phyloP scores from a whole-genome alignment of 2,113 vertebrate genomes.

The Mionectes macconnelli region DNA sequence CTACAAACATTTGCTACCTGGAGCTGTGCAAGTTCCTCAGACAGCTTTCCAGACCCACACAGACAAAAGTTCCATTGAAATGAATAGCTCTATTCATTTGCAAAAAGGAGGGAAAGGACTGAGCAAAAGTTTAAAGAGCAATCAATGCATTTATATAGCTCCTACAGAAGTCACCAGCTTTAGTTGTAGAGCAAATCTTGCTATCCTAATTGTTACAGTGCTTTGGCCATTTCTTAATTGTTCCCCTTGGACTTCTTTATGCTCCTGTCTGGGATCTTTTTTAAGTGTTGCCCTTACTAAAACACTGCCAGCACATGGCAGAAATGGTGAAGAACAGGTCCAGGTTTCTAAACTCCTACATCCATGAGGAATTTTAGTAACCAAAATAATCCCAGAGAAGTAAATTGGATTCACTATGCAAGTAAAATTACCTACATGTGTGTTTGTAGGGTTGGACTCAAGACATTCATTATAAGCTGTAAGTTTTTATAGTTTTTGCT shows the following conservation, averaged over 20 bases:
- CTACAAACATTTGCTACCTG: constrained; percentile 68
- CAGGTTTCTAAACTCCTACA: constrained; percentile 1
- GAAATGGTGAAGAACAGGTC: background rate
- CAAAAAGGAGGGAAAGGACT: background rate
- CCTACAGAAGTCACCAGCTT: constrained; percentile 53
- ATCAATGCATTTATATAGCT: constrained; percentile 47
- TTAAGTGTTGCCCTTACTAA: background rate
- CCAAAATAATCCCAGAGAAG: background rate
- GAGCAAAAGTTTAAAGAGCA: constrained; percentile 47
- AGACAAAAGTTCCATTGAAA: constrained; percentile 61
- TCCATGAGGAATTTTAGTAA: background rate
- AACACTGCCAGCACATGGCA: constrained; percentile 35
- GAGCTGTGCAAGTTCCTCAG: constrained; percentile 36
- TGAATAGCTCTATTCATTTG: constrained; percentile 76
- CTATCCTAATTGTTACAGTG: constrained; percentile 19
- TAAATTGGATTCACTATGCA: background rate
- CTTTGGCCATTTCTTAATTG: constrained; percentile 39
- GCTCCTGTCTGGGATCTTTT: background rate
- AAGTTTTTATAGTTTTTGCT: background rate
- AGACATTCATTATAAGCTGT: background rate
- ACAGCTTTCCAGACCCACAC: constrained; percentile 58
- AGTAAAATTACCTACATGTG: background rate
- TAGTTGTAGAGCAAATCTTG: constrained; percentile 44
- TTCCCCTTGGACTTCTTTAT: background rate
- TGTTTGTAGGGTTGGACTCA: background rate